A percentile compares a stretch with the other conserved stretches of the same genome.
Conservation (phyloP, 2,888 invertebrate species). For the Platerodrilus igneus region DNA sequence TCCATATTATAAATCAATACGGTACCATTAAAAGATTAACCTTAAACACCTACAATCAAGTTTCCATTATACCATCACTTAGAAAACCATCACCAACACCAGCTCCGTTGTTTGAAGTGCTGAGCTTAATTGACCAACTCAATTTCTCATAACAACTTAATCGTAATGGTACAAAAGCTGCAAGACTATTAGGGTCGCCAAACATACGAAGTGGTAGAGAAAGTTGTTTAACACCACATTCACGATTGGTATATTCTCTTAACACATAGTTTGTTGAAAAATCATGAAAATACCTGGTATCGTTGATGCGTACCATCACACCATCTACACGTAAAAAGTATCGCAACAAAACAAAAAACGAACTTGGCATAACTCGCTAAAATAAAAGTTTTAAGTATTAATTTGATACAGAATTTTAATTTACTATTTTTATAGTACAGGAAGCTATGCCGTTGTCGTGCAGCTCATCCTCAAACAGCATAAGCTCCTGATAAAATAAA, state of each 20-base stretch:
- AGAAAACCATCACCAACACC: too few species aligned
- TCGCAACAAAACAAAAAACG: constrained; percentile 84
- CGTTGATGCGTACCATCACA: constrained; percentile 81
- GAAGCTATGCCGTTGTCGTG: constrained; percentile 96
- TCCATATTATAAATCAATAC: too few species aligned
- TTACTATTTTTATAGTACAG: constrained; percentile 87
- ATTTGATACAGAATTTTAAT: background rate
- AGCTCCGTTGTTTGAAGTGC: too few species aligned
- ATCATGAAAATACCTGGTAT: constrained; percentile 82
- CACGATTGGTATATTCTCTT: constrained; percentile 76
- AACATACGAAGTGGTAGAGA: constrained; percentile 59
- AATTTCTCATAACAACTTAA: constrained; percentile 47
- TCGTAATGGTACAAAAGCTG: constrained; percentile 59
- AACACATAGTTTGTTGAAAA: constrained; percentile 71
- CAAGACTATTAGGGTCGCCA: constrained; percentile 65
- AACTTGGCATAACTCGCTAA: constrained; percentile 93
- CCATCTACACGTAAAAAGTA: constrained; percentile 93
- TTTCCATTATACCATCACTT: too few species aligned
- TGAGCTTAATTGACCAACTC: constrained; percentile 18
- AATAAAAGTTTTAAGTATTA: constrained; percentile 33
- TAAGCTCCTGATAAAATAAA: constrained; percentile 87
- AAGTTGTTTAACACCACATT: constrained; percentile 67
- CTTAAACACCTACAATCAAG: too few species aligned
- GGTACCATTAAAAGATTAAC: too few species aligned
- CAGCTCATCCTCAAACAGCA: constrained; percentile 95